Evolutionary conservation across 2,113 vertebrate species (phyloP).

Genomic region (Pteruthius melanotis): DNA sequence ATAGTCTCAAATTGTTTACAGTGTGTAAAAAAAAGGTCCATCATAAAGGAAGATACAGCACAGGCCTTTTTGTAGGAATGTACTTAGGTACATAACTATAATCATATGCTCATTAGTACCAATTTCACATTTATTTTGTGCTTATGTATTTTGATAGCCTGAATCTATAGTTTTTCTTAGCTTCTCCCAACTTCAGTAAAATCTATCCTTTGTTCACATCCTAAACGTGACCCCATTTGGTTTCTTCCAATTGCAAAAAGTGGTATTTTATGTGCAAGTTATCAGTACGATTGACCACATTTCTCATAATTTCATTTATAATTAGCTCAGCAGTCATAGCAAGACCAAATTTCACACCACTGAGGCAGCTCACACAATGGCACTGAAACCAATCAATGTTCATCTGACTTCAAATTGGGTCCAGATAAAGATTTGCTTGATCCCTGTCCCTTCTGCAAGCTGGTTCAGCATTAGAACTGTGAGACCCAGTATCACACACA

Average conservation of each 20-base stretch:
- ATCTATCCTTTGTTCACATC: neutral
- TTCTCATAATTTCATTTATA: neutral
- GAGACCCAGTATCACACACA: neutral
- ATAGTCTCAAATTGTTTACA: neutral
- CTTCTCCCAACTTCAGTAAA: neutral
- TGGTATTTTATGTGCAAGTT: neutral
- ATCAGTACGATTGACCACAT: neutral
- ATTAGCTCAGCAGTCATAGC: neutral
- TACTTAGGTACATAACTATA: neutral
- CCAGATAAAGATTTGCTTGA: neutral
- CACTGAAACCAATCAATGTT: accelerated
- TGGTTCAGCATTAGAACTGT: neutral
- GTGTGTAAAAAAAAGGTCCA: neutral
- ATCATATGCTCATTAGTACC: neutral
- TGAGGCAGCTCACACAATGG: neutral
- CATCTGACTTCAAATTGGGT: neutral
- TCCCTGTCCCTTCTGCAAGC: neutral
- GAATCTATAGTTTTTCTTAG: neutral
- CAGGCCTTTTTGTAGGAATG: neutral
- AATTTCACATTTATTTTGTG: neutral
- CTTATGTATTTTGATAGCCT: neutral
- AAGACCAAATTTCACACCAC: neutral
- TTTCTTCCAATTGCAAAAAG: neutral
- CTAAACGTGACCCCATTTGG: accelerated
- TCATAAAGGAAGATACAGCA: neutral